Percentiles rank a stretch among this genome's conserved stretches.
Evolutionary conservation across 2,888 invertebrate genomes (phyloP).

Genomic region (Scotopteryx bipunctaria): DNA sequence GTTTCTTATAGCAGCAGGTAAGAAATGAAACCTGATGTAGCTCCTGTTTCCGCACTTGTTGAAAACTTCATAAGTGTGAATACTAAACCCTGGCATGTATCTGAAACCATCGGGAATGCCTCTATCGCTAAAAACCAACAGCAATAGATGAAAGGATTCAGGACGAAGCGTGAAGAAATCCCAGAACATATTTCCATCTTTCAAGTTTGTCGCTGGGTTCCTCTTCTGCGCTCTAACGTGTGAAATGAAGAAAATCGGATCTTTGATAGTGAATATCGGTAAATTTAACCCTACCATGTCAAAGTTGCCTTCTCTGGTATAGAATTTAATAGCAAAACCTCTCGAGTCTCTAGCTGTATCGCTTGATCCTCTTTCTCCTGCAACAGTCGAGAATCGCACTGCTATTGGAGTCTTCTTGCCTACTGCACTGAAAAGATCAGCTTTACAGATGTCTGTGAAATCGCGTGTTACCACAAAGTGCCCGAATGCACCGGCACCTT

Average conservation of each 20-base stretch:
- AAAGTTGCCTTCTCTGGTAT: conserved; percentile 94
- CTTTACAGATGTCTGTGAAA: conserved; percentile 88
- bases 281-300: conserved; percentile 95
- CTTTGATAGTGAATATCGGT: conserved; percentile 94
- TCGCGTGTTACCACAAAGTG: conserved; percentile 93
- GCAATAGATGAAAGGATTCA: conserved; percentile 91
- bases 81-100: conserved; percentile 96
- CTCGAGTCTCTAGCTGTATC: conserved; percentile 93
- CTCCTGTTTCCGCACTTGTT: conserved; percentile 87
- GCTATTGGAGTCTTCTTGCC: conserved; percentile 91
- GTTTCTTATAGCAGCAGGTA: conserved; percentile 93
- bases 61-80: conserved; percentile 94
- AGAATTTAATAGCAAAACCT: conserved; percentile 95
- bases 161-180: conserved; percentile 93
- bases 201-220: conserved; percentile 93
- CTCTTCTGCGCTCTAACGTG: conserved; percentile 97
- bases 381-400: conserved; percentile 90
- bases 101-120: conserved; percentile 95
- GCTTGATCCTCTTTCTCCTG: conserved; percentile 92
- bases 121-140: conserved; percentile 92
- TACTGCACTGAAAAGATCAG: conserved; percentile 87
- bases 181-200: conserved; percentile 95
- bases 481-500: conserved; percentile 94
- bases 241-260: conserved; percentile 93
- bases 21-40: conserved; percentile 94